phyloP scores from a whole-genome alignment of 2,888 invertebrate species.

The Nephrocerus scutellatus region DNA sequence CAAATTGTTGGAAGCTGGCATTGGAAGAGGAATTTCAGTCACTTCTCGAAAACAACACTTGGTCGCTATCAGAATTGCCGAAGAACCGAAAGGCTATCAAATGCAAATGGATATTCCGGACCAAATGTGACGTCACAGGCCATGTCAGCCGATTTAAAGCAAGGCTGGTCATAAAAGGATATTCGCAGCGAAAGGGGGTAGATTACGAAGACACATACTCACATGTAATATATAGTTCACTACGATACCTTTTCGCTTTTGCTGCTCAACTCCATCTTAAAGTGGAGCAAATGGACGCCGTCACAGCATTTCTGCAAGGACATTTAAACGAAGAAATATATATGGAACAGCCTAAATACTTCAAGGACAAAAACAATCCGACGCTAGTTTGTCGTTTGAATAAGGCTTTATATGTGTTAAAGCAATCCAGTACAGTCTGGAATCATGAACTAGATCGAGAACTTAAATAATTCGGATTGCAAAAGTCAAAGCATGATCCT shows the following conservation, averaged over 20 bases:
- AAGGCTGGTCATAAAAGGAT: conserved; percentile 18
- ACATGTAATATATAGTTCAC: conserved; percentile 14
- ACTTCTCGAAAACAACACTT: conserved; percentile 11
- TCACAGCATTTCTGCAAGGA: conserved; percentile 12
- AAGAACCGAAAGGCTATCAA: conserved; percentile 13
- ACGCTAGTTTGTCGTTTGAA: not conserved
- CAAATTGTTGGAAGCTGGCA: too few relatives aligned
- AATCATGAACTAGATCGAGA: too few relatives aligned
- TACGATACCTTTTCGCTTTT: conserved; percentile 16
- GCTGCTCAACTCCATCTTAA: conserved; percentile 11
- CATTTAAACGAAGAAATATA: conserved; percentile 6
- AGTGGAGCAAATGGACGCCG: conserved; percentile 9
- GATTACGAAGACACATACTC: conserved; percentile 19
- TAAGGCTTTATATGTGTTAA: not conserved
- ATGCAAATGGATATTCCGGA: conserved; percentile 15
- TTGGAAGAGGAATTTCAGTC: conserved; percentile 17
- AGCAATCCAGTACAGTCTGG: not conserved
- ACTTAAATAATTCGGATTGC: too few relatives aligned
- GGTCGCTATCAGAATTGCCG: conserved; percentile 14
- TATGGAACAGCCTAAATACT: conserved; percentile 7
- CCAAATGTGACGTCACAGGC: conserved; percentile 13
- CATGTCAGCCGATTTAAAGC: conserved; percentile 16
- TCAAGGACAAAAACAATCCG: not conserved
- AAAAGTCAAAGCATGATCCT: not conserved
- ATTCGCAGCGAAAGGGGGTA: conserved; percentile 16